Conservation (phyloP, 2,888 invertebrate species). For the Ligdia adustata region DNA sequence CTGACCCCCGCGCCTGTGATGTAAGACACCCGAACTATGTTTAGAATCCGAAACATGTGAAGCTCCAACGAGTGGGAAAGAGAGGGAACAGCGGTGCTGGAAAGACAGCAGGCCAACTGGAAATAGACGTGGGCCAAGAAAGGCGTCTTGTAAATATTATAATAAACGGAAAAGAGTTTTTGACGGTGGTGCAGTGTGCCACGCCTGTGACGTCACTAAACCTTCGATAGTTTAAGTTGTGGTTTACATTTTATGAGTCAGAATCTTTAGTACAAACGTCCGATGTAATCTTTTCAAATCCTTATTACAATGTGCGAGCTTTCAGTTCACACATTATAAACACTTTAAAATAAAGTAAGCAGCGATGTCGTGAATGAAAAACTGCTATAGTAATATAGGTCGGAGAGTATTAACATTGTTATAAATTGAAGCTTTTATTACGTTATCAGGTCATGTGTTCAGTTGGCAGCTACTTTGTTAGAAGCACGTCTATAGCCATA, state of each 20-base stretch:
- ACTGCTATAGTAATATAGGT: conserved; percentile 44
- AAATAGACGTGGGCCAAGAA: conserved; percentile 85
- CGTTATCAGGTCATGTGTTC: conserved; percentile 42
- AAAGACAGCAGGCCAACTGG: conserved; percentile 72
- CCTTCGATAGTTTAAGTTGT: not conserved
- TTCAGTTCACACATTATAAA: conserved; percentile 22
- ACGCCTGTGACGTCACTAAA: conserved; percentile 63
- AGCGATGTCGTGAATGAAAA: conserved; percentile 57
- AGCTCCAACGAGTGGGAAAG: conserved; percentile 50
- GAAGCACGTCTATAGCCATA: conserved; percentile 35
- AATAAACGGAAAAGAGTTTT: conserved; percentile 78
- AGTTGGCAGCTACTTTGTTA: conserved; percentile 57
- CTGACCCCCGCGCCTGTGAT: conserved; percentile 76
- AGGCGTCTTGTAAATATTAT: conserved; percentile 84
- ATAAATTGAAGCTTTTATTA: conserved; percentile 34
- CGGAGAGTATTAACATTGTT: conserved; percentile 46
- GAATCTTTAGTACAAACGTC: not conserved
- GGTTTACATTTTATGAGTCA: not conserved
- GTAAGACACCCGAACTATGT: conserved; percentile 77
- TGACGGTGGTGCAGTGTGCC: conserved; percentile 82
- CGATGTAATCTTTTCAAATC: too few relatives aligned
- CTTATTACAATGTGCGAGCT: too few relatives aligned
- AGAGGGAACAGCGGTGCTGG: conserved; percentile 64
- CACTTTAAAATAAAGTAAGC: conserved; percentile 21
- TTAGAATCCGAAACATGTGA: conserved; percentile 54